Percentiles rank a stretch among this genome's conserved stretches.
phyloP scores from a whole-genome alignment of 2,888 invertebrate species.

The Tiliacea citrago region DNA sequence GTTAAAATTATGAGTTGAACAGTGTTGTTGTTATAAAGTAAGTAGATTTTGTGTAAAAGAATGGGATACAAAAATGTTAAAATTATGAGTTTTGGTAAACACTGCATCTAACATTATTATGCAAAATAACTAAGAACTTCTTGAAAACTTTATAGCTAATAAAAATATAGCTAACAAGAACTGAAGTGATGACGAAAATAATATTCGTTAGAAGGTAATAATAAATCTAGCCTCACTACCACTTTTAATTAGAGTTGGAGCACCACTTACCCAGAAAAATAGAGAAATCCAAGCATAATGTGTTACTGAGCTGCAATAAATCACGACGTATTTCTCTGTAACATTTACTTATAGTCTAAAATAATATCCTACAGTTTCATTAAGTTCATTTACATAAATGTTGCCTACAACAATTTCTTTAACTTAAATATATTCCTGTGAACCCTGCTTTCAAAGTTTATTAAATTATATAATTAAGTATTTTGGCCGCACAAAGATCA shows the following conservation, averaged over 20 bases:
- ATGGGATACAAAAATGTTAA: too few species aligned
- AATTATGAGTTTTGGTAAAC: too few species aligned
- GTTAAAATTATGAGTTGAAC: too few species aligned
- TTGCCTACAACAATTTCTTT: not conserved
- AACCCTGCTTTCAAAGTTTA: slow-evolving; percentile 18
- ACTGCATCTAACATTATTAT: not conserved
- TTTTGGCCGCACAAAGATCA: slow-evolving; percentile 48
- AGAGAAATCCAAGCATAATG: slow-evolving; percentile 3
- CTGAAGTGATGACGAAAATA: slow-evolving; percentile 19
- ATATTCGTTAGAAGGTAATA: slow-evolving; percentile 11
- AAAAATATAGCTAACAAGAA: slow-evolving; percentile 13
- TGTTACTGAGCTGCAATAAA: slow-evolving; percentile 34
- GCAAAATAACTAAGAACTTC: not conserved
- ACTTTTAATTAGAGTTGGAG: slow-evolving; percentile 41
- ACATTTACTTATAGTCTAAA: slow-evolving; percentile 19
- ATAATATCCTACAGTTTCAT: slow-evolving; percentile 25
- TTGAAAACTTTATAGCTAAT: not conserved
- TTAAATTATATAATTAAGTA: slow-evolving; percentile 11
- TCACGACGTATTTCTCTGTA: slow-evolving; percentile 11
- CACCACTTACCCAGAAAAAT: slow-evolving; percentile 15
- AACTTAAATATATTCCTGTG: not conserved
- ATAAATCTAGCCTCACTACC: slow-evolving; percentile 4
- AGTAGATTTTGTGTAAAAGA: too few species aligned
- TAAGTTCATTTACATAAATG: slow-evolving; percentile 15
- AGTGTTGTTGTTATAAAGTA: too few species aligned